phyloP scores from a whole-genome alignment of 2,797 vertebrate species.

The Bucorvus abyssinicus region DNA sequence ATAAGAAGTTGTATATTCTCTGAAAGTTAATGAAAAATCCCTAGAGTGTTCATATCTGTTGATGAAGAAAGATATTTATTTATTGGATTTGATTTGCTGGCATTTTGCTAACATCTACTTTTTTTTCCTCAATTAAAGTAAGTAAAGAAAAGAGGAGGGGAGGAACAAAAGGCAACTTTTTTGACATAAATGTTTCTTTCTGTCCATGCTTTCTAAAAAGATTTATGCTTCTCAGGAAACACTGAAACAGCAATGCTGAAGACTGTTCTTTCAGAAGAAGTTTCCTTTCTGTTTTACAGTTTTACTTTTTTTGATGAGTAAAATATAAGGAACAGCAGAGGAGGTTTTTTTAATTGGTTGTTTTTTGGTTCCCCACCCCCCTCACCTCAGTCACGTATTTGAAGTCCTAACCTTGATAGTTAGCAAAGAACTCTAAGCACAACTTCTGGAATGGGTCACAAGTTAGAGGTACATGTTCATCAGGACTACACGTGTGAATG shows the following conservation, averaged over 20 bases:
- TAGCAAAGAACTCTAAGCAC: neutral
- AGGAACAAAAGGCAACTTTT: neutral
- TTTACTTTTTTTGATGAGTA: neutral
- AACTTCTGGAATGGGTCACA: neutral
- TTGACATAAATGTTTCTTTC: neutral
- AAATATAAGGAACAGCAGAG: neutral
- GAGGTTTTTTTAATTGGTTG: neutral
- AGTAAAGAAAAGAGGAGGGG: neutral
- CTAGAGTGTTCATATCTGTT: neutral
- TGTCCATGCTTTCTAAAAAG: neutral
- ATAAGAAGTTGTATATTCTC: neutral
- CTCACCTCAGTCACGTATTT: neutral
- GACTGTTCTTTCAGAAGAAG: neutral
- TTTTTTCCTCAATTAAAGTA: neutral
- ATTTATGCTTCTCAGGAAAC: neutral
- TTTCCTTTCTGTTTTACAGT: rapidly evolving
- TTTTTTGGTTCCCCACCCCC: neutral
- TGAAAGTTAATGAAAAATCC: neutral
- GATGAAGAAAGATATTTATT: neutral
- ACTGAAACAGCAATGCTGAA: neutral
- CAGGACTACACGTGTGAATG: neutral
- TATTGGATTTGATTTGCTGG: neutral
- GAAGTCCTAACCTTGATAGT: neutral
- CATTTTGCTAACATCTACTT: neutral
- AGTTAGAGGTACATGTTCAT: neutral